A percentile compares a stretch with the other conserved stretches of the same genome.
Evolutionary conservation across 1,140 invertebrate species (phyloP).

Genomic region (Meloidogyne exigua): DNA sequence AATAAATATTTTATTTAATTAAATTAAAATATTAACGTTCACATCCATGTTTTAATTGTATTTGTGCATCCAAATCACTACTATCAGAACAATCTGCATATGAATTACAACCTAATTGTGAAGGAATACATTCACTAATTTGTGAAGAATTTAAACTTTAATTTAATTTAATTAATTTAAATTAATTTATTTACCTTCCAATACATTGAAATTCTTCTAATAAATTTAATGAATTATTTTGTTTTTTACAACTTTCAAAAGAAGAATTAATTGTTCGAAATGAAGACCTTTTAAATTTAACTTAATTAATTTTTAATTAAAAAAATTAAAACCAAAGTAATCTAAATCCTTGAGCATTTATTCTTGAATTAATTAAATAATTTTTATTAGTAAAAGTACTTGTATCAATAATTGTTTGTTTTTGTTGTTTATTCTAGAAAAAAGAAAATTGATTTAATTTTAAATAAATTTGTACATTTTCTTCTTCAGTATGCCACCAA

Average conservation of each 20-base stretch:
- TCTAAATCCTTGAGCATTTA: constrained; percentile 30
- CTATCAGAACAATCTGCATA: constrained; percentile 36
- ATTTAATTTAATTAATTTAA: neutral
- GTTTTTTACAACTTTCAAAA: neutral
- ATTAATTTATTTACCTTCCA: neutral
- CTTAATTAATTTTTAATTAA: neutral
- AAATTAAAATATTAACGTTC: constrained; percentile 26
- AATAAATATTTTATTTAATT: no score
- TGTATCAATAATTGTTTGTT: neutral
- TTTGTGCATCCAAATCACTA: constrained; percentile 21
- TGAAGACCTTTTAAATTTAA: constrained; percentile 7
- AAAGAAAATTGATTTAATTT: neutral
- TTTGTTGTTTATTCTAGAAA: neutral
- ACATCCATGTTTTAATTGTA: constrained; percentile 29
- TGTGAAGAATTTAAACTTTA: neutral
- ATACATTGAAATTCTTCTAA: neutral
- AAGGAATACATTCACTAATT: constrained; percentile 31
- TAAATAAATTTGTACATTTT: neutral
- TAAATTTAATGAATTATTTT: neutral
- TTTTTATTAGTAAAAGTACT: neutral
- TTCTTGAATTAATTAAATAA: neutral
- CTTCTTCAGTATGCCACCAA: constrained; percentile 38
- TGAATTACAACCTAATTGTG: constrained; percentile 30
- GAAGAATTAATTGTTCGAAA: neutral
- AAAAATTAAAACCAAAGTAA: constrained; percentile 29